These are phyloP conservation scores for Hippocampus guttulatus DNA, from an alignment of 2,113 vertebrate species.

Conservation along the genomic window DNA sequence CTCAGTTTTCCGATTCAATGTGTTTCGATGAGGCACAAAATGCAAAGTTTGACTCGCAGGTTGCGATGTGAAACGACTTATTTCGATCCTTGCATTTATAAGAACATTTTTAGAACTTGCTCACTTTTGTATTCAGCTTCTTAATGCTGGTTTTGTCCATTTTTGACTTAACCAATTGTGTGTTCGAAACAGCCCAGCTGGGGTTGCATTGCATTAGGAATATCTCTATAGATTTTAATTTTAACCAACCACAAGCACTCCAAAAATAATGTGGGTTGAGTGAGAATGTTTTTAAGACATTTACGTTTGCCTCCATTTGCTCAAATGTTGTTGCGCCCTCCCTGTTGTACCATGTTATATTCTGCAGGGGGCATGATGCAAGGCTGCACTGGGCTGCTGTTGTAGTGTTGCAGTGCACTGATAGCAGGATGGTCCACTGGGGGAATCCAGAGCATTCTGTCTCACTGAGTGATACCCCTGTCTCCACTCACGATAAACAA, in stretches of 20 bases:
- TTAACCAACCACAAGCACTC: slow-evolving; percentile 22
- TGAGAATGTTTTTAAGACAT: slow-evolving; percentile 45
- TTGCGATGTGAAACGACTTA: no score
- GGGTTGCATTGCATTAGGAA: not conserved
- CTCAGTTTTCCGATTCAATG: no score
- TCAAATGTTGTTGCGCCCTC: slow-evolving; percentile 46
- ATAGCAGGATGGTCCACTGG: slow-evolving; percentile 65
- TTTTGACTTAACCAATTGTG: slow-evolving; percentile 14
- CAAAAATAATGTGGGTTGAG: slow-evolving; percentile 30
- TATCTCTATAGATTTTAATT: slow-evolving; percentile 14
- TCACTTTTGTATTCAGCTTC: slow-evolving; percentile 26
- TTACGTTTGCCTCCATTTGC: slow-evolving; percentile 21
- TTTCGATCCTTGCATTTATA: slow-evolving; percentile 2
- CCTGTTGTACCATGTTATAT: slow-evolving; percentile 36
- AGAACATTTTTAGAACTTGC: slow-evolving; percentile 19
- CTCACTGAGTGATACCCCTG: slow-evolving; percentile 78
- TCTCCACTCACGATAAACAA: slow-evolving; percentile 76
- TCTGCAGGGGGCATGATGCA: slow-evolving; percentile 42
- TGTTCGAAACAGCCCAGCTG: slow-evolving; percentile 13
- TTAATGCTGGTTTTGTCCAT: slow-evolving; percentile 26
- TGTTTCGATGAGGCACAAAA: no score
- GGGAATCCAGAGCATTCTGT: slow-evolving; percentile 73
- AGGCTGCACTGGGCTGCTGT: slow-evolving; percentile 49
- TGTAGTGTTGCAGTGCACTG: slow-evolving; percentile 55
- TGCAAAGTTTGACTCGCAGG: no score